These are phyloP conservation scores for Globia sparganii DNA, from an alignment of 2,888 invertebrate species.

Conservation along the genomic window DNA sequence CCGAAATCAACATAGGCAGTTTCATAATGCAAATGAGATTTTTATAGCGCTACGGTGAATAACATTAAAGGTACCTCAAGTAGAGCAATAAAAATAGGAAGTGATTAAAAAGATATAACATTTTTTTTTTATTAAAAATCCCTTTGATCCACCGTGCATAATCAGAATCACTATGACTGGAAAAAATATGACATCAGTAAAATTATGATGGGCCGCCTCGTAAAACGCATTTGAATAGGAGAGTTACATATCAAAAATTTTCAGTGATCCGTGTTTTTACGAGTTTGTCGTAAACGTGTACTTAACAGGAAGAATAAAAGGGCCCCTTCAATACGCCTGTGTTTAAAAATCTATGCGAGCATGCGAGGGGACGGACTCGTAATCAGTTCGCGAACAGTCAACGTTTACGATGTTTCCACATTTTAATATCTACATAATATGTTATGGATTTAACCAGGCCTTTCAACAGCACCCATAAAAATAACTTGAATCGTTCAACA, in stretches of 20 bases:
- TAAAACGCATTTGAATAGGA: slow-evolving; percentile 90
- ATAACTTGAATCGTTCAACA: slow-evolving; percentile 56
- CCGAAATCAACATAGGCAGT: slow-evolving; percentile 66
- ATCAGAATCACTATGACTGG: slow-evolving; percentile 79
- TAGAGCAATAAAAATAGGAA: slow-evolving; percentile 82
- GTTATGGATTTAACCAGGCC: slow-evolving; percentile 64
- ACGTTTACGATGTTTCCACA: slow-evolving; percentile 72
- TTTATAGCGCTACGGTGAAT: slow-evolving; percentile 77
- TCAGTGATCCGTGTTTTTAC: slow-evolving; percentile 90
- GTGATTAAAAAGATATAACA: slow-evolving; percentile 89
- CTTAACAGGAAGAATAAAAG: slow-evolving; percentile 87
- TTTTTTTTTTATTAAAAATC: slow-evolving; percentile 81
- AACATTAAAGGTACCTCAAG: slow-evolving; percentile 78
- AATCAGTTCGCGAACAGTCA: slow-evolving; percentile 78
- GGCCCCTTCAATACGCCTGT: slow-evolving; percentile 79
- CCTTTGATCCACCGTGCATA: slow-evolving; percentile 87
- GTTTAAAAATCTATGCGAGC: slow-evolving; percentile 80
- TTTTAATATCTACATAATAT: slow-evolving; percentile 72
- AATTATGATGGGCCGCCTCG: slow-evolving; percentile 88
- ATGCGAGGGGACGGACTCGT: slow-evolving; percentile 75
- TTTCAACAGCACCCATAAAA: slow-evolving; percentile 60
- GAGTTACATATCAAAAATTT: slow-evolving; percentile 91
- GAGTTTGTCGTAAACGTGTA: slow-evolving; percentile 89
- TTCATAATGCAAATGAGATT: slow-evolving; percentile 69
- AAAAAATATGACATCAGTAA: slow-evolving; percentile 89